phyloP scores from a whole-genome alignment of 2,888 invertebrate species.

The Philhelius pedissequus region DNA sequence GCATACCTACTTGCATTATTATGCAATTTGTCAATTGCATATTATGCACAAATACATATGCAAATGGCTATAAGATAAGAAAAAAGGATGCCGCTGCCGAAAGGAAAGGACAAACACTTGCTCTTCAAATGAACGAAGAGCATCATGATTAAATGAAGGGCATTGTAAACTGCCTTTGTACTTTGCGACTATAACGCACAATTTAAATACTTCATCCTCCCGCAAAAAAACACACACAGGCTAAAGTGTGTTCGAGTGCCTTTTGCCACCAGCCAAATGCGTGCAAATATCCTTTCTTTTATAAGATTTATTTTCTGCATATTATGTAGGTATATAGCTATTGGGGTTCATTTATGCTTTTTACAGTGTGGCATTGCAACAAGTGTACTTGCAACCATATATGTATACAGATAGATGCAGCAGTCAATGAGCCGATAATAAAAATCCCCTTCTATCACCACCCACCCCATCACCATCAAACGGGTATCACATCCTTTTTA shows the following conservation, averaged over 20 bases:
- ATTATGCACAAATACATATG: slow-evolving; percentile 2
- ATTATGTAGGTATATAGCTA: too few species aligned
- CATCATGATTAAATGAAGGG: slow-evolving; percentile 67
- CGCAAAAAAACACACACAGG: slow-evolving; percentile 25
- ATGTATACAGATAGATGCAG: background rate
- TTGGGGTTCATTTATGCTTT: slow-evolving; percentile 6
- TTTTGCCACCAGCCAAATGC: slow-evolving; percentile 53
- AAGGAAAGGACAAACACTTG: slow-evolving; percentile 65
- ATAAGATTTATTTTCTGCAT: background rate
- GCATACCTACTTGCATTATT: slow-evolving; percentile 8
- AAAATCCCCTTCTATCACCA: background rate
- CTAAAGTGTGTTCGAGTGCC: slow-evolving; percentile 63
- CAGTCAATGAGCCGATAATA: slow-evolving; percentile 50
- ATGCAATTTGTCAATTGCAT: slow-evolving; percentile 35
- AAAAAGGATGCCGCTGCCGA: slow-evolving; percentile 64
- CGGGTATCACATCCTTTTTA: background rate
- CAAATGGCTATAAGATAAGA: slow-evolving; percentile 2
- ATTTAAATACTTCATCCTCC: slow-evolving; percentile 58
- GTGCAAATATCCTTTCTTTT: slow-evolving; percentile 49
- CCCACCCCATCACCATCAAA: too few species aligned
- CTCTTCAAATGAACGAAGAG: slow-evolving; percentile 65
- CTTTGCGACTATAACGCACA: slow-evolving; percentile 66
- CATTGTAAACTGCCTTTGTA: slow-evolving; percentile 68
- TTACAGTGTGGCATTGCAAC: slow-evolving; percentile 50
- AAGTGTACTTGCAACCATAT: slow-evolving; percentile 51